A percentile compares a stretch with the other conserved stretches of the same genome.
These are phyloP conservation scores for Heliconius hermathena DNA, from an alignment of 1,140 invertebrate genomes.

Conservation along the genomic window DNA sequence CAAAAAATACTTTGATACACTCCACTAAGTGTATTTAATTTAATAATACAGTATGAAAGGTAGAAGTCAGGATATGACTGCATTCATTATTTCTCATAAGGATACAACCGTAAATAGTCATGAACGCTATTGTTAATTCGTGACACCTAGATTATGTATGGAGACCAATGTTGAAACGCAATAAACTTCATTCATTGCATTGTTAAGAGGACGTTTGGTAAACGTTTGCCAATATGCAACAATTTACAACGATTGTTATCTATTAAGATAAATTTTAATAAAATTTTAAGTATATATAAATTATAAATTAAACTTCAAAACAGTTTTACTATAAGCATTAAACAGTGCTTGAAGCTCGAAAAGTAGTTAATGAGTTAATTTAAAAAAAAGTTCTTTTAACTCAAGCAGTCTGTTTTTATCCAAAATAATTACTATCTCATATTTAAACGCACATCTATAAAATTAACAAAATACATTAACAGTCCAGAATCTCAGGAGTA, in stretches of 20 bases:
- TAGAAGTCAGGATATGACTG: slow-evolving; percentile 28
- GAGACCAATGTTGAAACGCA: slow-evolving; percentile 43
- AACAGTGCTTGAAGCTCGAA: no score
- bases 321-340: no score
- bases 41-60: slow-evolving; percentile 16
- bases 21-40: not conserved
- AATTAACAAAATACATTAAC: not conserved
- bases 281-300: not conserved
- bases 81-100: slow-evolving; percentile 35
- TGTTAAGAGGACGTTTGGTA: slow-evolving; percentile 28
- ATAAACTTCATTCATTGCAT: slow-evolving; percentile 42
- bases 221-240: slow-evolving; percentile 30
- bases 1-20: not conserved
- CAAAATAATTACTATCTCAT: not conserved
- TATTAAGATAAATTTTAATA: slow-evolving; percentile 1
- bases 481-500: not conserved
- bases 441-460: not conserved
- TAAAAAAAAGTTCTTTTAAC: no score
- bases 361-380: no score
- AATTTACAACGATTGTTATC: slow-evolving; percentile 21
- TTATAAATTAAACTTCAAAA: not conserved
- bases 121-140: slow-evolving; percentile 51
- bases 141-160: slow-evolving; percentile 48
- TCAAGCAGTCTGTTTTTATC: no score
- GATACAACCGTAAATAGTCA: slow-evolving; percentile 32